Evolutionary conservation across 2,888 invertebrate species (phyloP).

Genomic region (Scaptodrosophila latifasciaeformis): DNA sequence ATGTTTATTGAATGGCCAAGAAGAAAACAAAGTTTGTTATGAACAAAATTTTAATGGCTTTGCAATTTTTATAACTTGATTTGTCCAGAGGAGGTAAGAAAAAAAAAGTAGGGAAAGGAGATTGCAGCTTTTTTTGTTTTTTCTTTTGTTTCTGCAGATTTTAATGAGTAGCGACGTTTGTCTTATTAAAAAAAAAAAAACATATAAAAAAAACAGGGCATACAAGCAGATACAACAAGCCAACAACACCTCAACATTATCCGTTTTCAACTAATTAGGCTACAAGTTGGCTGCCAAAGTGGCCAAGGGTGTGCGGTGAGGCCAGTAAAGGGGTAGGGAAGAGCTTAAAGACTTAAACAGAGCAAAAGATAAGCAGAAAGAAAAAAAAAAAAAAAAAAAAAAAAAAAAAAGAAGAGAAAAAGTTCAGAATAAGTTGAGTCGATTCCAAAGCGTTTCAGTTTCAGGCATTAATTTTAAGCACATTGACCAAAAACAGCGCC

Average conservation of each 20-base stretch:
- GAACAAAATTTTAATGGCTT: background rate
- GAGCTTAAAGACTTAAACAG: background rate
- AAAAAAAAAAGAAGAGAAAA: background rate
- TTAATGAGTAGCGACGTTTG: constrained; percentile 50
- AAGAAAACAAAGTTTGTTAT: no score
- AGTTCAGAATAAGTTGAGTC: constrained; percentile 43
- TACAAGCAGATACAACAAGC: background rate
- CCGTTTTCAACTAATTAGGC: constrained; percentile 58
- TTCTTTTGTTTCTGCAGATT: constrained; percentile 17
- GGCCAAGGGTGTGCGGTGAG: no score
- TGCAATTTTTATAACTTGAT: no score
- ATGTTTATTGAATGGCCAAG: constrained; percentile 30
- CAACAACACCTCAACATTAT: constrained; percentile 32
- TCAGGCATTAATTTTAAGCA: constrained; percentile 57
- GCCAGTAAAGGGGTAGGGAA: background rate
- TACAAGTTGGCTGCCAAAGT: constrained; percentile 33
- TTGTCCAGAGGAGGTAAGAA: background rate
- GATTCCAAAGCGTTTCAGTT: constrained; percentile 51
- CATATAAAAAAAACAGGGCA: background rate
- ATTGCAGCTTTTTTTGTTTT: constrained; percentile 1
- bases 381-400: background rate
- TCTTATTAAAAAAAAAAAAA: constrained; percentile 21
- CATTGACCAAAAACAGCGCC: constrained; percentile 57
- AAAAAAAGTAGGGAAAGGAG: no score
- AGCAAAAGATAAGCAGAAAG: background rate